Evolutionary conservation across 1,140 invertebrate genomes (phyloP), one percentile per base, ranked within the genome.

Genomic region (Lordiphosa stackelbergi): DNA sequence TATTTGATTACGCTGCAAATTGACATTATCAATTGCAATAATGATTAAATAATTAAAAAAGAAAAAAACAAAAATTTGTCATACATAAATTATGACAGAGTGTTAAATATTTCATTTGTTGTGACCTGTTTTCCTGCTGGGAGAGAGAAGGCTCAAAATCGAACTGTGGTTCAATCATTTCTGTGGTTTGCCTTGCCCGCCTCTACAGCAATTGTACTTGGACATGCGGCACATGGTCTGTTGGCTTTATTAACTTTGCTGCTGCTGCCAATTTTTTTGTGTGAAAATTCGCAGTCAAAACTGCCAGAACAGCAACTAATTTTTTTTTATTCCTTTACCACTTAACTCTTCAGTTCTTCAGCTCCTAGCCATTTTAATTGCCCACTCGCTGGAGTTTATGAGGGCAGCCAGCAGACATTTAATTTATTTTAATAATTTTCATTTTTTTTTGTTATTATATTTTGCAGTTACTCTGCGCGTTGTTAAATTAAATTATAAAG

Each of bases 351-450:
- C 43, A 52, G 36, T 52, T 66, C 28, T 13, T 41, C 8, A 46
- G 42, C 37, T 31, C 62, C 60, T 66, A 61, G 38, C 69, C 63
- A 54, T 79, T 75, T 31, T 79, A 79, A 79, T 79, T 79, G 75
- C 62, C 75, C 58, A 69, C 71, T 75, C 66, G 71, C 47, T 66
- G 64, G 58, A 72, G 66, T 72, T 79, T 83, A 79, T 79, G 71
- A 68, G 75, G 71, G 75, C 75, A 69, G 42, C 75, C 43, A 58
- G 53, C 75, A 81, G 74, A 74, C 74, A 81, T 81, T 83, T 83
- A 81, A 81, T 81, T 81, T 77, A 81, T 81, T 81, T 83, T 81
- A 72, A 81, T 81, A 81, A 81, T 83, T 57, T 57, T 83, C 69
- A 60, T 79, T 63, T 66, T 40, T 70, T 53, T 59, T 37, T 31